Percentiles rank a stretch among this genome's conserved stretches.
Evolutionary conservation across 2,888 invertebrate species (phyloP).

Genomic region (Petrophora chlorosata): DNA sequence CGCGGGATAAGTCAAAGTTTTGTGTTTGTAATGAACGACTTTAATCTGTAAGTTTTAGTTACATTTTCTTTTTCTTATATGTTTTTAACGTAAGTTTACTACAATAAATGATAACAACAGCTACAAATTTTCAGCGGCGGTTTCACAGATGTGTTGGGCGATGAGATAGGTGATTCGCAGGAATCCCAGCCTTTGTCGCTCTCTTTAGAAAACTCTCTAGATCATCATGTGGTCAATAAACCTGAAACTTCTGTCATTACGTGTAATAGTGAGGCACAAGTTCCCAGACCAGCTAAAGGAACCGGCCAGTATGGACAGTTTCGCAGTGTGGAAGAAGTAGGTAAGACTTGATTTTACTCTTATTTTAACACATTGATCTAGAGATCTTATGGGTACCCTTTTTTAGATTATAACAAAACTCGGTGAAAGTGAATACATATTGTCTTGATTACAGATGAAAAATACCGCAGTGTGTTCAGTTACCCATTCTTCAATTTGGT

Average conservation of each 20-base stretch:
- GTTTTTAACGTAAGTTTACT: too few species aligned
- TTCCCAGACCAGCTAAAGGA: conserved; percentile 52
- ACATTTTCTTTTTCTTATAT: neutral
- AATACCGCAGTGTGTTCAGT: conserved; percentile 81
- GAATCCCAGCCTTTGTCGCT: conserved; percentile 72
- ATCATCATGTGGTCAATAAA: conserved; percentile 5
- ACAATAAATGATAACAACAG: too few species aligned
- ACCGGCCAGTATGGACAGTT: conserved; percentile 67
- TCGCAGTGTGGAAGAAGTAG: conserved; percentile 71
- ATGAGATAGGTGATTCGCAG: conserved; percentile 65
- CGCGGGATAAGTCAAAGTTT: neutral
- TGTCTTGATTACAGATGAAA: conserved; percentile 75
- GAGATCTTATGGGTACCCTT: too few species aligned
- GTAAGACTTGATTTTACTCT: conserved; percentile 47
- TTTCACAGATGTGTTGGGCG: conserved; percentile 67
- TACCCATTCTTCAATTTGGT: conserved; percentile 88
- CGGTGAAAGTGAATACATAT: too few species aligned
- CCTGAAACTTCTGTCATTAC: conserved; percentile 1
- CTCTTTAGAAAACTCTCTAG: conserved; percentile 38
- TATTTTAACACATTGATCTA: too few species aligned
- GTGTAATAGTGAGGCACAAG: conserved; percentile 3
- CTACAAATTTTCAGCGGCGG: conserved; percentile 49
- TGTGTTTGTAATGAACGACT: conserved; percentile 27
- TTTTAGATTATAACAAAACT: too few species aligned
- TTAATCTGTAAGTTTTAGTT: conserved; percentile 40